Conservation (phyloP, 2,797 vertebrate species). For the Tamandua tetradactyla region DNA sequence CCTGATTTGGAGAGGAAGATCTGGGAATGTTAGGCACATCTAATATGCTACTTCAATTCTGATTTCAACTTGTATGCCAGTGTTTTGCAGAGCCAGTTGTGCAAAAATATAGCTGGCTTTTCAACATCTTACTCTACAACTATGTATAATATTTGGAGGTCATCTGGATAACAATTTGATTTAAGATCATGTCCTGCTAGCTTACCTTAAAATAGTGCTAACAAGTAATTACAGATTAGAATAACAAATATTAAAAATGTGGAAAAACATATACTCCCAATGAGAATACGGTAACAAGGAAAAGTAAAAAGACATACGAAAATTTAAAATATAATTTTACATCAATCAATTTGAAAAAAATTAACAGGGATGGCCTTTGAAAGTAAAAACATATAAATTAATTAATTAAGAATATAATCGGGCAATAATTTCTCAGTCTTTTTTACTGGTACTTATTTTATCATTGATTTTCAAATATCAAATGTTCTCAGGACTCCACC, state of each 20-base stretch:
- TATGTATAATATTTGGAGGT: neutral
- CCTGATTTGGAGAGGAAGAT: neutral
- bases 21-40: neutral
- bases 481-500: neutral
- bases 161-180: neutral
- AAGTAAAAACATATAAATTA: constrained; percentile 4
- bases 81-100: neutral
- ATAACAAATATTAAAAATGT: neutral
- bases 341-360: neutral
- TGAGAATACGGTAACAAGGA: neutral
- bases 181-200: neutral
- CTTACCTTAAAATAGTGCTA: neutral
- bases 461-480: neutral
- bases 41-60: neutral
- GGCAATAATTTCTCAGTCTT: neutral
- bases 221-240: neutral
- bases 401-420: neutral
- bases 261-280: neutral
- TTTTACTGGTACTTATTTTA: neutral
- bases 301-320: neutral
- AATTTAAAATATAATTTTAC: neutral
- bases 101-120: neutral
- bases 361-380: neutral
- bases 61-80: neutral
- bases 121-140: neutral